Percentiles rank a stretch among this genome's conserved stretches.
phyloP scores from a whole-genome alignment of 1,140 invertebrate species.

The Tyrophagus putrescentiae region DNA sequence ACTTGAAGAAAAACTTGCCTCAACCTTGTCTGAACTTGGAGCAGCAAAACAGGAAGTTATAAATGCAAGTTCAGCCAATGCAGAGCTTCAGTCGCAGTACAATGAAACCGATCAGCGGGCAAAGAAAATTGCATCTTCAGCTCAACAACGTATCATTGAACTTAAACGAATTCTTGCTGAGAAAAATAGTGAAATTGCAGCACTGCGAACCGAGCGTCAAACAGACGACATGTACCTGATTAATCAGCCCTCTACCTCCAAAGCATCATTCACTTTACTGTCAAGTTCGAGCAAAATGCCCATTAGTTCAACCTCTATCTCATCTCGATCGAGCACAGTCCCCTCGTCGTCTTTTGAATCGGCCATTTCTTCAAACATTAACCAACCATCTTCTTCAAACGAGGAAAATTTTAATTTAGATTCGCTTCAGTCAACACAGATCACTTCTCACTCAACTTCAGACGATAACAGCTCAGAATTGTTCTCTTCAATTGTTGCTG shows the following conservation, averaged over 20 bases:
- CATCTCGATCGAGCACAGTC: not conserved
- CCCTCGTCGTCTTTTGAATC: not conserved
- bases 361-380: slow-evolving; percentile 1
- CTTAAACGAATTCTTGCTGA: not conserved
- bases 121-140: not conserved
- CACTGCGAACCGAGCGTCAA: not conserved
- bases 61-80: not conserved
- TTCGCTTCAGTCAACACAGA: slow-evolving; percentile 12
- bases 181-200: not conserved
- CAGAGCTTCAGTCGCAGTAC: too few species aligned
- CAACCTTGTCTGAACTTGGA: not conserved
- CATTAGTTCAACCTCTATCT: slow-evolving; percentile 1
- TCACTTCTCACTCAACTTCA: slow-evolving; percentile 6
- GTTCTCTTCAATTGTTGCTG: not conserved
- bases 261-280: too few species aligned
- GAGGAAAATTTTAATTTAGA: too few species aligned
- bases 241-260: not conserved
- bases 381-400: slow-evolving; percentile 6
- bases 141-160: not conserved
- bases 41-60: not conserved
- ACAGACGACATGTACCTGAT: not conserved
- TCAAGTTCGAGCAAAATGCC: not conserved
- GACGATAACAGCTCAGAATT: slow-evolving; percentile 5
- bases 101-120: too few species aligned
- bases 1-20: not conserved